Evolutionary conservation across 2,797 vertebrate species (phyloP).

Genomic region (Peromyscus nudipes): DNA sequence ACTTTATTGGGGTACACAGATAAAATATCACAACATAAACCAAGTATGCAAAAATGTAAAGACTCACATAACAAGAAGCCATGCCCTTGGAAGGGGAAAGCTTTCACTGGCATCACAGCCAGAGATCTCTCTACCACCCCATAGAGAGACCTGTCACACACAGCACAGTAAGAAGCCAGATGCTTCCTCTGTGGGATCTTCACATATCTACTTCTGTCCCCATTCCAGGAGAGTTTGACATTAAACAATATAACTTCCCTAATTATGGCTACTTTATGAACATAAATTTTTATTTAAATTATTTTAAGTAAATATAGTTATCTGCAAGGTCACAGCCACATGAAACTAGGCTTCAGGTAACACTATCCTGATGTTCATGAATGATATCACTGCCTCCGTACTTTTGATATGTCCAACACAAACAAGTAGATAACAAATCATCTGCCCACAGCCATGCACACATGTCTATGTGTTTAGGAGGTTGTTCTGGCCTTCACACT

Average conservation of each 20-base stretch:
- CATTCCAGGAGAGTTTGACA: constrained; percentile 9
- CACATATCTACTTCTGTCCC: constrained; percentile 30
- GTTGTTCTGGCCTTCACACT: not conserved
- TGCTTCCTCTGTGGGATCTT: not conserved
- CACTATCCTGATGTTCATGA: not conserved
- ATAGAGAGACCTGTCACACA: not conserved
- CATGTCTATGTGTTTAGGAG: not conserved
- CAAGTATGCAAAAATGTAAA: not conserved
- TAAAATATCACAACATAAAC: too few species aligned
- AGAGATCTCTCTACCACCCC: not conserved
- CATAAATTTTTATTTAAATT: not conserved
- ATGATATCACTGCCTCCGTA: not conserved
- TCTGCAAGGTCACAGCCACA: not conserved
- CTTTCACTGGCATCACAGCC: not conserved
- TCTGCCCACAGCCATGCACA: not conserved
- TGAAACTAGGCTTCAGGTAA: not conserved
- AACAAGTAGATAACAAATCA: not conserved
- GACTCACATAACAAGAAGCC: not conserved
- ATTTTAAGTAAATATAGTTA: constrained; percentile 31
- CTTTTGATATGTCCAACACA: not conserved
- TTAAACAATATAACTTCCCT: constrained; percentile 48
- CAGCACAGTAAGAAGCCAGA: not conserved
- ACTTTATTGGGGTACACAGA: too few species aligned
- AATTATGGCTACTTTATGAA: constrained; percentile 20
- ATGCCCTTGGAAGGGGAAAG: too few species aligned